Conservation (phyloP, 2,113 vertebrate genomes). For the Dromiciops gliroides region DNA sequence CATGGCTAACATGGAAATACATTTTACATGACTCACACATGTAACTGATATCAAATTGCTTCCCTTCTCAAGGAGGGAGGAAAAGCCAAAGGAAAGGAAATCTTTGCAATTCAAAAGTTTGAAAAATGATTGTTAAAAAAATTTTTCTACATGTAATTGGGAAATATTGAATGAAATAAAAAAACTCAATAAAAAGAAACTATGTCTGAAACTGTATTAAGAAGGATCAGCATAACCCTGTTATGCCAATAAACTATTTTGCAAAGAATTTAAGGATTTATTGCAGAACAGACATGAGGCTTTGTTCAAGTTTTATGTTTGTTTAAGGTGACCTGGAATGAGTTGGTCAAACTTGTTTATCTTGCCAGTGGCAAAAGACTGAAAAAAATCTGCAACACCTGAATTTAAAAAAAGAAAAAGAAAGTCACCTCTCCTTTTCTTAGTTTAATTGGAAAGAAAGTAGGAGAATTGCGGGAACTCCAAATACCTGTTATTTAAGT, state of each 20-base stretch:
- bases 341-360: neutral
- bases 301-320: conserved; percentile 49
- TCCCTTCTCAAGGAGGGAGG: neutral
- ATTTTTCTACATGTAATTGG: neutral
- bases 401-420: neutral
- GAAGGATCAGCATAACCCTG: neutral
- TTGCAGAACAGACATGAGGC: neutral
- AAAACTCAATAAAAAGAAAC: conserved; percentile 5
- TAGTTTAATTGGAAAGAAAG: conserved; percentile 41
- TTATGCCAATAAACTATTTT: conserved; percentile 40
- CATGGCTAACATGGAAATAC: neutral
- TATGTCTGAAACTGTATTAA: conserved; percentile 22
- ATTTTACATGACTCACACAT: neutral
- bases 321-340: neutral
- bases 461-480: neutral
- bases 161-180: neutral
- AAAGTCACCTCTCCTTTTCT: neutral
- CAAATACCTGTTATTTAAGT: neutral
- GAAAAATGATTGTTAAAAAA: no score
- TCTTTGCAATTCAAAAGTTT: no score
- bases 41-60: neutral
- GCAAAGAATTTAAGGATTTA: conserved; percentile 50
- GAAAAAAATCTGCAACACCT: neutral
- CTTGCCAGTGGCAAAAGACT: neutral
- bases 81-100: neutral